phyloP scores from a whole-genome alignment of 2,888 invertebrate species.

The Pandemis heparana region DNA sequence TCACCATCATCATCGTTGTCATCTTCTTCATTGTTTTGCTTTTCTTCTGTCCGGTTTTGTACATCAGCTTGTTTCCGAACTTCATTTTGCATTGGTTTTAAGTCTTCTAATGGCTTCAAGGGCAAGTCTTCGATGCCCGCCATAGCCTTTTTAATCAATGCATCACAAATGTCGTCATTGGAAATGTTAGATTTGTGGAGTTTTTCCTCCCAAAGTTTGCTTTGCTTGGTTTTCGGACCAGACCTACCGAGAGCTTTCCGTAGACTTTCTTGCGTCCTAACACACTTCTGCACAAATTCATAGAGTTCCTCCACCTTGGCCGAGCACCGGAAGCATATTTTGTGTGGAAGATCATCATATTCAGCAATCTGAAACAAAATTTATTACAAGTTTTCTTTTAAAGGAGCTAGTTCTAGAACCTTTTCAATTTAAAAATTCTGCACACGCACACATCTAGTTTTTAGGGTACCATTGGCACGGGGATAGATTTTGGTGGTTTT shows the following conservation, averaged over 20 bases:
- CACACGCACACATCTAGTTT: too few relatives aligned
- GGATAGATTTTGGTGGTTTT: too few relatives aligned
- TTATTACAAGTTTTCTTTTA: slow-evolving; percentile 9
- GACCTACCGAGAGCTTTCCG: slow-evolving; percentile 63
- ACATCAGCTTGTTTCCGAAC: slow-evolving; percentile 18
- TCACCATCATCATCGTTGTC: slow-evolving; percentile 19
- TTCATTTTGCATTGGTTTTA: slow-evolving; percentile 43
- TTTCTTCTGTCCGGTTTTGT: slow-evolving; percentile 7
- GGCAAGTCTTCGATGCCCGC: slow-evolving; percentile 71
- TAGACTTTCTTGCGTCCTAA: slow-evolving; percentile 73
- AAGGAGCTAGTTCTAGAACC: background rate
- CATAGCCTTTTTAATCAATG: slow-evolving; percentile 79
- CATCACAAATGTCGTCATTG: slow-evolving; percentile 81
- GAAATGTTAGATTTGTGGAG: slow-evolving; percentile 75
- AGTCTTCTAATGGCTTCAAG: slow-evolving; percentile 52
- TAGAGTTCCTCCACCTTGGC: slow-evolving; percentile 80
- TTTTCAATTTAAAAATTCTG: too few relatives aligned
- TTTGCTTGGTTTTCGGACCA: slow-evolving; percentile 66
- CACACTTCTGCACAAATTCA: slow-evolving; percentile 80
- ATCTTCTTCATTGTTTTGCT: slow-evolving; percentile 10
- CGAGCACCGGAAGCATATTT: slow-evolving; percentile 82
- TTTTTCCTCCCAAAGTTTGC: slow-evolving; percentile 74
- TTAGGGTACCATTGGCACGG: too few relatives aligned
- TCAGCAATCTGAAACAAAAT: slow-evolving; percentile 72
- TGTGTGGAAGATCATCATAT: slow-evolving; percentile 81